Conservation (phyloP, 2,888 invertebrate species). For the Ypsolopha scabrella region DNA sequence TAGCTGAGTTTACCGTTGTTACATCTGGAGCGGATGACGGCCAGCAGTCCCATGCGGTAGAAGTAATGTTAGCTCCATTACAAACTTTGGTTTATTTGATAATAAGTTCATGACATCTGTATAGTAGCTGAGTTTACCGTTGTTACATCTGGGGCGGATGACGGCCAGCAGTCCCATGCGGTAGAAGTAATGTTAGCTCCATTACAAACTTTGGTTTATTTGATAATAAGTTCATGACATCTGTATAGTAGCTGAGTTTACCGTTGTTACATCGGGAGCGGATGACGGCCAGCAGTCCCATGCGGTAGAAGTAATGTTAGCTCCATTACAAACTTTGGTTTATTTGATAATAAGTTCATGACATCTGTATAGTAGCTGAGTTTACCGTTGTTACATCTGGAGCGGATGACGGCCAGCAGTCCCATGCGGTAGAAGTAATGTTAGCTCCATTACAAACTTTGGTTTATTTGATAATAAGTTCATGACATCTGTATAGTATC, state of each 20-base stretch:
- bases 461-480: no score
- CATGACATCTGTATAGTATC: no score
- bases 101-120: no score
- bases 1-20: conserved; percentile 84
- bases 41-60: conserved; percentile 94
- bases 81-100: no score
- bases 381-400: conserved; percentile 83
- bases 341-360: no score
- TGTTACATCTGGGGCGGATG: conserved; percentile 84
- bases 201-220: no score
- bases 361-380: no score
- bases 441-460: no score
- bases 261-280: conserved; percentile 87
- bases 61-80: conserved; percentile 95
- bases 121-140: no score
- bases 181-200: conserved; percentile 94
- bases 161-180: conserved; percentile 95
- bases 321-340: no score
- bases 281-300: conserved; percentile 93
- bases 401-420: conserved; percentile 88
- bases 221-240: no score
- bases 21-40: conserved; percentile 86
- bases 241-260: no score
- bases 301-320: conserved; percentile 94
- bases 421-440: conserved; percentile 98